Evolutionary conservation across 1,140 invertebrate genomes (phyloP).

Genomic region (Atta cephalotes): DNA sequence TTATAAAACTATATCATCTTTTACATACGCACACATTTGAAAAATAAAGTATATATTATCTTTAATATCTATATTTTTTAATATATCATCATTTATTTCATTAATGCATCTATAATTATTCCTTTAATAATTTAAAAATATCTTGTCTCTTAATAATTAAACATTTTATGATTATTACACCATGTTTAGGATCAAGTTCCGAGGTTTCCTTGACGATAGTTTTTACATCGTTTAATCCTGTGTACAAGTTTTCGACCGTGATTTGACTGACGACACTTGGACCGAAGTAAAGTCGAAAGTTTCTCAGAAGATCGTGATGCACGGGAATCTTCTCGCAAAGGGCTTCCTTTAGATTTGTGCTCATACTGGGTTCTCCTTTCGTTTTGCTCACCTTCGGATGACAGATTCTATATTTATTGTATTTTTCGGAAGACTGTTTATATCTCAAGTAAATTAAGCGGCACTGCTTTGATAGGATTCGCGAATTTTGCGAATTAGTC

Average conservation of each 20-base stretch:
- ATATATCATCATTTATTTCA: not conserved
- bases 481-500: conserved; percentile 8
- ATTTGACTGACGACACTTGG: conserved; percentile 72
- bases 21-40: not conserved
- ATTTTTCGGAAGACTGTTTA: not conserved
- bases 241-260: conserved; percentile 78
- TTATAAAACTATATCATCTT: not conserved
- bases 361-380: conserved; percentile 75
- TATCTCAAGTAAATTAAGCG: not conserved
- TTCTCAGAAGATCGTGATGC: conserved; percentile 78
- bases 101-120: not conserved
- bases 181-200: conserved; percentile 72
- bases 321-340: conserved; percentile 80
- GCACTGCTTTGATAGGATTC: not conserved
- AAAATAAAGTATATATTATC: not conserved
- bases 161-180: conserved; percentile 70
- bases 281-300: conserved; percentile 75
- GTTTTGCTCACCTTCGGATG: conserved; percentile 75
- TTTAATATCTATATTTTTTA: conserved; percentile 1
- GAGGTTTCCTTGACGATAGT: conserved; percentile 78
- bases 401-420: not conserved
- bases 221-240: conserved; percentile 74
- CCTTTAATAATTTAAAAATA: not conserved
- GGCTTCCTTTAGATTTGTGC: conserved; percentile 79
- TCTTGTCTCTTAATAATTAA: not conserved